Evolutionary conservation across 2,797 vertebrate genomes (phyloP), one percentile per base, ranked within the genome.

Genomic region (Pseudochaenichthys georgianus): DNA sequence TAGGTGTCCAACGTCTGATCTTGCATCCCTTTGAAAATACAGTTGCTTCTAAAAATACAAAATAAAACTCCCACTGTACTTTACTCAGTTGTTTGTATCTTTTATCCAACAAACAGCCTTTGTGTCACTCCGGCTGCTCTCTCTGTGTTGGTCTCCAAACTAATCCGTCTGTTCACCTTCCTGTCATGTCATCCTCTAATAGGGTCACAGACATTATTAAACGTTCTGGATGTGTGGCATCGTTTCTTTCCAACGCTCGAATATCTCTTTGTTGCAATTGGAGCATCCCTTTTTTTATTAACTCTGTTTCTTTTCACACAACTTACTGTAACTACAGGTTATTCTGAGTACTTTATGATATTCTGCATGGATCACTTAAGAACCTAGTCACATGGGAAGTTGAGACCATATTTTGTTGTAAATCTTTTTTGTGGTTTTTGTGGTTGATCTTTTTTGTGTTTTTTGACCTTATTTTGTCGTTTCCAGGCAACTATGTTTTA

Each of bases 201-300:
- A 76, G 81, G 81, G 70, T 84, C 81, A 64, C 57, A 58, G 82
- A 41, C 53, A 7, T 88, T 70, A 75, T 67, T 13, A 80, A 89
- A 80, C 1, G 8, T 38, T 74, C 19, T 31, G 52, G 42, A 76
- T 78, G 45, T 77, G 70, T 78, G 63, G 74, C 77, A 55, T 15
- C 9, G 50, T 78, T 62, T 70, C 43, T 70, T 78, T 28, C 67
- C 41, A 71, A 42, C 77, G 55, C 60, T 16, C 57, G 45, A 6
- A 15, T 78, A 73, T 73, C n/a, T 50, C 9, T 75, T 75, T 78
- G 52, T 73, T 51, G 55, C 78, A 73, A 78, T 65, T 81, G 21
- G 12, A 75, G 28, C 67, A n/a, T 77, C 28, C 13, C 43, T 67
- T 70, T 54, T 63, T 59, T 28, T 28, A 3, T 5, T 53, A 51